Evolutionary conservation across 2,113 vertebrate genomes (phyloP).

Genomic region (Ictidomys tridecemlineatus): DNA sequence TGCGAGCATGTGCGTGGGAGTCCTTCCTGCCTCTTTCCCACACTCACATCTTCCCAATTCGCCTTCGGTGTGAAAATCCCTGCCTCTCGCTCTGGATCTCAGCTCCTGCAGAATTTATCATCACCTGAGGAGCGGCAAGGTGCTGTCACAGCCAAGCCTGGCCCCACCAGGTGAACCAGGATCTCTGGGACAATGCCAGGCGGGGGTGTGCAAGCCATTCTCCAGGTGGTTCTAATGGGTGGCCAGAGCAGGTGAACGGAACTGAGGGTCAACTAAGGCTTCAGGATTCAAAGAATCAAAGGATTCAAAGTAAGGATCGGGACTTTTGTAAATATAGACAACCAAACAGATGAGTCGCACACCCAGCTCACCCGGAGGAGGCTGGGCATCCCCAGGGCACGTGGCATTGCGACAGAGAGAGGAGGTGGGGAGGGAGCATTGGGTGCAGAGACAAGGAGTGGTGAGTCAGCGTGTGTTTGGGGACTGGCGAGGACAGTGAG

Average conservation of each 20-base stretch:
- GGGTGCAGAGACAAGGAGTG: rapidly evolving
- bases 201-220: background rate
- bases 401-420: background rate
- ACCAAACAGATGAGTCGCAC: background rate
- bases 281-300: background rate
- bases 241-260: background rate
- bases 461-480: background rate
- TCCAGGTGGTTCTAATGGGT: background rate
- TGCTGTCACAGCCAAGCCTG: rapidly evolving
- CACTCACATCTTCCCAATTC: background rate
- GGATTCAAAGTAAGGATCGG: too few species aligned
- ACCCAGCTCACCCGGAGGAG: background rate
- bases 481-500: background rate
- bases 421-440: background rate
- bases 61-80: background rate
- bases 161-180: rapidly evolving
- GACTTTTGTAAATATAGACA: background rate
- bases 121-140: background rate
- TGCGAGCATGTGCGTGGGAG: rapidly evolving
- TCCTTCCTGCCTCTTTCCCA: background rate
- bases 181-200: background rate
- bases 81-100: background rate
- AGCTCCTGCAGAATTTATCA: rapidly evolving
- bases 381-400: background rate
- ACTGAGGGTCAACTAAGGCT: background rate